Evolutionary conservation across 2,888 invertebrate species (phyloP).

Genomic region (Spilosoma lubricipeda): DNA sequence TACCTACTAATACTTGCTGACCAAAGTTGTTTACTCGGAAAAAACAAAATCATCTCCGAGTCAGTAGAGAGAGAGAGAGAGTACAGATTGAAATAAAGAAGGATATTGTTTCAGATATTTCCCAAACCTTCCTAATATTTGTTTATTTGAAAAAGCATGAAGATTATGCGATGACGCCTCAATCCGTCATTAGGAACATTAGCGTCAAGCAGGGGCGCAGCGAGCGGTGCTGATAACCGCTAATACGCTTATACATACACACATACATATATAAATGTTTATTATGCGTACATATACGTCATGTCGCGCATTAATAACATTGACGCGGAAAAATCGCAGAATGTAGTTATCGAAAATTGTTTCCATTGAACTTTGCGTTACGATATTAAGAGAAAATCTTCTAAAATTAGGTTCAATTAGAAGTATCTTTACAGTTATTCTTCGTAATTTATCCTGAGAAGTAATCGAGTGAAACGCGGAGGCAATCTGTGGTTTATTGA

Average conservation of each 20-base stretch:
- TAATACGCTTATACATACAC: constrained; percentile 57
- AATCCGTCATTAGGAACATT: constrained; percentile 55
- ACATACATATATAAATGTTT: constrained; percentile 51
- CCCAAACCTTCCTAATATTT: constrained; percentile 23
- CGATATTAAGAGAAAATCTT: neutral
- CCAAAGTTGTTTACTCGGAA: no score
- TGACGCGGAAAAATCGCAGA: constrained; percentile 75
- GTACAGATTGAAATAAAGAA: neutral
- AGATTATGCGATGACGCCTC: constrained; percentile 46
- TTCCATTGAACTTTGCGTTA: constrained; percentile 49
- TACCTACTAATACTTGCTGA: no score
- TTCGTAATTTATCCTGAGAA: neutral
- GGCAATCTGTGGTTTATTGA: no score
- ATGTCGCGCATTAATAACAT: constrained; percentile 69
- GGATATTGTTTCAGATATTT: neutral
- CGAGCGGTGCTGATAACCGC: constrained; percentile 52
- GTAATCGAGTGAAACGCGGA: neutral
- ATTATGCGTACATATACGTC: constrained; percentile 35
- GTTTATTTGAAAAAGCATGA: constrained; percentile 48
- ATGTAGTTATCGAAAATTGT: constrained; percentile 59
- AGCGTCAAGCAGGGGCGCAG: constrained; percentile 45
- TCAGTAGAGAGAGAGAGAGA: no score
- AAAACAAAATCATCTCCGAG: no score
- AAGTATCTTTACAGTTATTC: neutral
- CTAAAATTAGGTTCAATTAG: neutral